These are phyloP conservation scores for Aeoliscus strigatus DNA, from an alignment of 2,797 vertebrate genomes.

Conservation along the genomic window DNA sequence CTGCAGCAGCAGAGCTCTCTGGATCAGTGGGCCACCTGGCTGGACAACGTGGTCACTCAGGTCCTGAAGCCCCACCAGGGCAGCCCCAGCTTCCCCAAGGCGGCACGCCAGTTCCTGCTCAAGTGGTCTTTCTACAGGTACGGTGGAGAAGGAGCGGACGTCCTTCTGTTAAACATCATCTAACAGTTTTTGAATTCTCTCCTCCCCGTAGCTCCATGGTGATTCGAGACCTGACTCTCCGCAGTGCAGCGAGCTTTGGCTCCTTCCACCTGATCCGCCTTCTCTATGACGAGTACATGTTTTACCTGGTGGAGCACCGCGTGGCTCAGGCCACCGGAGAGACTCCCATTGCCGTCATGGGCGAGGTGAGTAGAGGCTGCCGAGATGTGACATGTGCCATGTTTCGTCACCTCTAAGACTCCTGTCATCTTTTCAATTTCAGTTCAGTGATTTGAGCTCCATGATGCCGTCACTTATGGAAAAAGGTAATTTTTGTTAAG, in stretches of 20 bases:
- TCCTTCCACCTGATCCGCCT: conserved; percentile 98
- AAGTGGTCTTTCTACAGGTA: conserved; percentile 99
- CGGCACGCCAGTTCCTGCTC: conserved; percentile 93
- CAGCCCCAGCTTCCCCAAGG: conserved; percentile 90
- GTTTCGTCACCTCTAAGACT: too few relatives aligned
- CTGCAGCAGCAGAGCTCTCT: conserved; percentile 97
- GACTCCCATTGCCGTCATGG: conserved; percentile 97
- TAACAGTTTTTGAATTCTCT: neutral
- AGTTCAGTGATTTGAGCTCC: conserved; percentile 91
- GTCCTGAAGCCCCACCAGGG: conserved; percentile 91
- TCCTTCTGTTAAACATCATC: neutral
- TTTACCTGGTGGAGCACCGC: conserved; percentile 96
- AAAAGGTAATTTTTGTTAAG: too few relatives aligned
- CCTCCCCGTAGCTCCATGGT: conserved; percentile 88
- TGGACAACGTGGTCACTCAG: conserved; percentile 91
- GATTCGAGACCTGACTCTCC: conserved; percentile 94
- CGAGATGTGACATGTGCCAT: too few relatives aligned
- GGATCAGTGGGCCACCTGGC: conserved; percentile 97
- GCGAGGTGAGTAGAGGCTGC: conserved; percentile 84
- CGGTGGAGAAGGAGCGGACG: too few relatives aligned
- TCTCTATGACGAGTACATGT: conserved; percentile 99
- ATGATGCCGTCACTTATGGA: conserved; percentile 88
- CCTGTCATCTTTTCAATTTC: conserved; percentile 43
- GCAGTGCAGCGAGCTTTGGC: conserved; percentile 93
- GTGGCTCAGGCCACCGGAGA: conserved; percentile 94